phyloP scores from a whole-genome alignment of 2,797 vertebrate genomes.

The Chaetophractus vellerosus region DNA sequence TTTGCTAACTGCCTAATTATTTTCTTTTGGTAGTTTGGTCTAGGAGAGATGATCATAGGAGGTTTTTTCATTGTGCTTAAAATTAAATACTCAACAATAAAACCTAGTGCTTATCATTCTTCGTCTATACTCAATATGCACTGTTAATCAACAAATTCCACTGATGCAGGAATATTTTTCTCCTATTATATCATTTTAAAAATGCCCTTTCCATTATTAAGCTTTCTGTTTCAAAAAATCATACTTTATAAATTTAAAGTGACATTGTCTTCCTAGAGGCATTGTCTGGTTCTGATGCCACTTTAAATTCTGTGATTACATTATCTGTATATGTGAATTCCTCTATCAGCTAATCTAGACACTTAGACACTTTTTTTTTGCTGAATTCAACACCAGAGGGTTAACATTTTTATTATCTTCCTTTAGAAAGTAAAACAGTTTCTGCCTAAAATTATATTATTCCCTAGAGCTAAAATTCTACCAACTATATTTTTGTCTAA shows the following conservation, averaged over 20 bases:
- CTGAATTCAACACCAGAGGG: not conserved
- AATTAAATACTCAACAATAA: not conserved
- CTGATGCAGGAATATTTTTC: not conserved
- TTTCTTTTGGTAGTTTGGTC: not conserved
- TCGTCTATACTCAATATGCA: not conserved
- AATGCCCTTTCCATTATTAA: not conserved
- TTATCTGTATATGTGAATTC: not conserved
- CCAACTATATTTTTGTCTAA: not conserved
- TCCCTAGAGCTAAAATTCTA: not conserved
- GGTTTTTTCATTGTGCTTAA: not conserved
- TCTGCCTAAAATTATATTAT: not conserved
- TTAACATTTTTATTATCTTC: conserved; percentile 20
- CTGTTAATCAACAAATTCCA: not conserved
- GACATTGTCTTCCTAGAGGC: not conserved
- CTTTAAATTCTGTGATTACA: not conserved
- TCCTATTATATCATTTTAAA: not conserved
- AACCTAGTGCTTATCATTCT: not conserved
- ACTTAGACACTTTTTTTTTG: not conserved
- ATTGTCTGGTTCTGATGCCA: not conserved
- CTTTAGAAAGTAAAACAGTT: not conserved
- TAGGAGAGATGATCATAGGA: not conserved
- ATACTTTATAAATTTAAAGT: not conserved
- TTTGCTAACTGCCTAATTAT: not conserved
- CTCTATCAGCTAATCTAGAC: not conserved
- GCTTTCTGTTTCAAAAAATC: not conserved